These are phyloP conservation scores for Haemorhous mexicanus DNA, from an alignment of 2,113 vertebrate genomes.

Conservation along the genomic window DNA sequence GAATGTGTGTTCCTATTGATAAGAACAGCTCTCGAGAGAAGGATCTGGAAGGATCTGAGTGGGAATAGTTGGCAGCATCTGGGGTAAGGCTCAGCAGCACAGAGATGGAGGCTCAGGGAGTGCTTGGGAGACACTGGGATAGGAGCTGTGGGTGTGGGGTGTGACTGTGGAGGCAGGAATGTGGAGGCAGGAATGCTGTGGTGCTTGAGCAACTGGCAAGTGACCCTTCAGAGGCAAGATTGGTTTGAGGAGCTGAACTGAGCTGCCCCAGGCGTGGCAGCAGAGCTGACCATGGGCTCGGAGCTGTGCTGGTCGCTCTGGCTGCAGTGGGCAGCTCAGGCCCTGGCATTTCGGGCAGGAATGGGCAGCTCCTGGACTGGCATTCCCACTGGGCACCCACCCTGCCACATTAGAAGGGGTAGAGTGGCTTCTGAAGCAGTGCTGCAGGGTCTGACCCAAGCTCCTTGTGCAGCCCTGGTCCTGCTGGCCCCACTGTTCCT, in stretches of 20 bases:
- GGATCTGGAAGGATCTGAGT: background rate
- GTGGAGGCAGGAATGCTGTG: constrained; percentile 15
- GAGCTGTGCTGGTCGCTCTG: background rate
- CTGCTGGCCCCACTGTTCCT: background rate
- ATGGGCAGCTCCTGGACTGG: background rate
- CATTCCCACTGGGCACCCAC: background rate
- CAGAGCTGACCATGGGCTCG: background rate
- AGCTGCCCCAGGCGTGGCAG: background rate
- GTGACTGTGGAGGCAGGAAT: constrained; percentile 32
- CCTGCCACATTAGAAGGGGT: no score
- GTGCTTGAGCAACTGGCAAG: background rate
- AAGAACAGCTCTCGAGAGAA: background rate
- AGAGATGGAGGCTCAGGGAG: background rate
- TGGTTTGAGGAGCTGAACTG: background rate
- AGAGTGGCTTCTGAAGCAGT: background rate
- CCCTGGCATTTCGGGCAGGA: background rate
- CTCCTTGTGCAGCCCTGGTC: background rate
- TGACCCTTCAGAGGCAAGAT: constrained; percentile 16
- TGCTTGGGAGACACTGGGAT: background rate
- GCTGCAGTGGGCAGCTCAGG: background rate
- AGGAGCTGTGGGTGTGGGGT: constrained; percentile 33
- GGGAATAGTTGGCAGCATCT: background rate
- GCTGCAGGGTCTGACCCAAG: background rate
- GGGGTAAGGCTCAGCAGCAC: background rate
- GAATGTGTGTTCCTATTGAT: background rate